phyloP scores from a whole-genome alignment of 2,797 vertebrate species.

The Rachycentron canadum region DNA sequence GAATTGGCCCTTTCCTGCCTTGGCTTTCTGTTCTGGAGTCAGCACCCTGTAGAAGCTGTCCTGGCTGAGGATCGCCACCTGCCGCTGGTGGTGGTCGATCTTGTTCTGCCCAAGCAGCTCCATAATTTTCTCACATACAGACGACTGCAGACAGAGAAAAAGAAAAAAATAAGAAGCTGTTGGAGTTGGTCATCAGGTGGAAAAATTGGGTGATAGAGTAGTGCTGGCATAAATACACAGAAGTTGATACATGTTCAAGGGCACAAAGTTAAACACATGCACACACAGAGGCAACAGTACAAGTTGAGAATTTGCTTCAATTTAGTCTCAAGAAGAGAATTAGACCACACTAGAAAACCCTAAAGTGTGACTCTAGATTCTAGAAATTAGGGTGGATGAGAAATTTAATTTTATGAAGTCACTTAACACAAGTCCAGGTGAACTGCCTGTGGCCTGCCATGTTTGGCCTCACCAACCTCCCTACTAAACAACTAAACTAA shows the following conservation, averaged over 20 bases:
- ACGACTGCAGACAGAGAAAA: constrained; percentile 85
- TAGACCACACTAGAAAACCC: no score
- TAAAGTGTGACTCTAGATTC: no score
- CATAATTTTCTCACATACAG: constrained; percentile 96
- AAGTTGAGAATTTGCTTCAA: neutral
- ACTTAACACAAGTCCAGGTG: constrained; percentile 11
- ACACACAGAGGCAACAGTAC: no score
- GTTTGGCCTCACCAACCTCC: constrained; percentile 66
- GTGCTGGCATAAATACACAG: neutral
- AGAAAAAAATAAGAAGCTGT: no score
- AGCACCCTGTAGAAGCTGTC: constrained; percentile 98
- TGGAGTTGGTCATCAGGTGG: neutral
- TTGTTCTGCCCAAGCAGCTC: constrained; percentile 97
- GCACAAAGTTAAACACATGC: neutral
- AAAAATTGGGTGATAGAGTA: neutral
- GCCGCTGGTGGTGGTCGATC: constrained; percentile 94
- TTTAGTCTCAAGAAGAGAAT: no score
- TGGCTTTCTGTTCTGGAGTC: constrained; percentile 95
- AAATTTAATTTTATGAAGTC: constrained; percentile 4
- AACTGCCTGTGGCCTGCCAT: neutral
- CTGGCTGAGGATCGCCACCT: constrained; percentile 97
- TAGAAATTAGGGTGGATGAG: neutral
- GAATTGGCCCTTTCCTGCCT: constrained; percentile 95
- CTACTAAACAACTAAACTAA: no score
- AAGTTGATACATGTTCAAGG: neutral